phyloP scores from a whole-genome alignment of 1,140 invertebrate genomes.

The Cardiocondyla obscurior region DNA sequence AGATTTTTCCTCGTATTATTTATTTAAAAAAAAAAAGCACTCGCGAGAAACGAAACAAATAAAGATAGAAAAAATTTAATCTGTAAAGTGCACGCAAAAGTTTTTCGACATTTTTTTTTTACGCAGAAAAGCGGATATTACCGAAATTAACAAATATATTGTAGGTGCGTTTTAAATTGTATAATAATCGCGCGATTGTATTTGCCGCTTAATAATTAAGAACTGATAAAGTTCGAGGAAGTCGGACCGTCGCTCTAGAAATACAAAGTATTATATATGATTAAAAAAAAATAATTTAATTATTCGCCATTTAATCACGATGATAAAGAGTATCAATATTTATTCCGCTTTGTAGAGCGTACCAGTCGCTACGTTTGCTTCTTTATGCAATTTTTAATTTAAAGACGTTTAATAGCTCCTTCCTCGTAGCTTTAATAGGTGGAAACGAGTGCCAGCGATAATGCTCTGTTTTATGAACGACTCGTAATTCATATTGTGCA shows the following conservation, averaged over 20 bases:
- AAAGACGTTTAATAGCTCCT: neutral
- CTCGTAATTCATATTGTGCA: neutral
- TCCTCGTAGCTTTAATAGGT: neutral
- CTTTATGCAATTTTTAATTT: neutral
- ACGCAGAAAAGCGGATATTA: neutral
- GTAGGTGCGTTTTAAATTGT: too few relatives aligned
- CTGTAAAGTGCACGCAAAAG: neutral
- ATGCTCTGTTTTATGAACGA: neutral
- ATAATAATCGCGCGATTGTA: neutral
- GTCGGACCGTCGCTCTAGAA: neutral
- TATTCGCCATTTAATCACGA: neutral
- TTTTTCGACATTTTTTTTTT: neutral
- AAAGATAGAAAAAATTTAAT: neutral
- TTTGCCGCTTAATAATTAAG: neutral
- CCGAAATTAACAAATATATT: neutral
- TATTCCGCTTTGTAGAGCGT: neutral
- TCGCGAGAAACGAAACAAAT: neutral
- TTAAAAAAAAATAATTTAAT: neutral
- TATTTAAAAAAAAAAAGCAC: neutral
- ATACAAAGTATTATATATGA: neutral
- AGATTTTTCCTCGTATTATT: neutral
- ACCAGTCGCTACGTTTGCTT: neutral
- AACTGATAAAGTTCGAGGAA: neutral
- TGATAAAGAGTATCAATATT: neutral
- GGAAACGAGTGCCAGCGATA: neutral